These are phyloP conservation scores for Rousettus madagascariensis DNA, from an alignment of 2,797 vertebrate genomes.

Conservation along the genomic window DNA sequence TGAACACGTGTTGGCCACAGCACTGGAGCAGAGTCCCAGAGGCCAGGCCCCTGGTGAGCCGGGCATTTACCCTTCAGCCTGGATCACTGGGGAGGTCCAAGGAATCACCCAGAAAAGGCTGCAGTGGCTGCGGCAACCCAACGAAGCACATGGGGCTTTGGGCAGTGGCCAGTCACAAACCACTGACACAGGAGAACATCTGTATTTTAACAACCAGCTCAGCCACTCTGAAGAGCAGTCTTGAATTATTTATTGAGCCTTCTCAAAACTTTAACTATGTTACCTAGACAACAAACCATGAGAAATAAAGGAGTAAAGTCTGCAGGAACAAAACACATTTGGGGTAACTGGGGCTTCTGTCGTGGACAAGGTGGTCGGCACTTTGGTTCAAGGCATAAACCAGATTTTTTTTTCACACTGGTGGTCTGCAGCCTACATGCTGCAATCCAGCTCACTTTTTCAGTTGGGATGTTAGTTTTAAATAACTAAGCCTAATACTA, in stretches of 20 bases:
- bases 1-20: not conserved
- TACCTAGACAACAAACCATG: not conserved
- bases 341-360: not conserved
- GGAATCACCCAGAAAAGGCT: not conserved
- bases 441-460: not conserved
- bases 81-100: too few species aligned
- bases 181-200: not conserved
- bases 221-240: not conserved
- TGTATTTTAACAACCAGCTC: not conserved
- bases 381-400: not conserved
- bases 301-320: not conserved
- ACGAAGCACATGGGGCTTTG: not conserved
- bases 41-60: too few species aligned
- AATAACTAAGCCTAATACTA: not conserved
- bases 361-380: rapidly evolving
- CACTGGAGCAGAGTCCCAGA: not conserved
- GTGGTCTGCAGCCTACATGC: not conserved
- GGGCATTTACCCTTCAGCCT: not conserved
- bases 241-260: not conserved
- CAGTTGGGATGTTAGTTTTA: not conserved
- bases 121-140: not conserved
- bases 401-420: not conserved
- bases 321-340: not conserved
- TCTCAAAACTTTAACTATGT: not conserved
- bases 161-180: not conserved